Evolutionary conservation across 2,888 invertebrate species (phyloP), one percentile per base, ranked within the genome.

Genomic region (Parnassius smintheus): DNA sequence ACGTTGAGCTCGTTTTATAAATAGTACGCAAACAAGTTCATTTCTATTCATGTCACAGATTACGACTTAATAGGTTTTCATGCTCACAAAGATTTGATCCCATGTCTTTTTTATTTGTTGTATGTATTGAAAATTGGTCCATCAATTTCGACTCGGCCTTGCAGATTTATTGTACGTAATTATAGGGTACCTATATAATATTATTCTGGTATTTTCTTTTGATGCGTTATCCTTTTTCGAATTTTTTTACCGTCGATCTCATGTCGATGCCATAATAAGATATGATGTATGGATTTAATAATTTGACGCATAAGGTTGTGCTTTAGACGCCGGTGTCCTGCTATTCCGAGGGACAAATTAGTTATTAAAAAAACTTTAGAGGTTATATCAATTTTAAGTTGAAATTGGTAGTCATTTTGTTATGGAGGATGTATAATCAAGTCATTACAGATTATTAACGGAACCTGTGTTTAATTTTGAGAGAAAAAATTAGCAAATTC

Each of bases 81-180:
- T 67, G 64, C 67, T 67, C 66, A 70, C 67, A 67, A 62, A 73
- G 71, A 73, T 75, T 70, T 65, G 69, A 70, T 71, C 66, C 52
- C 57, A 57, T 65, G 64, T 71, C 67, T 65, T 70, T 70, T 73
- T 72, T 74, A 75, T 41, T 72, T 70, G 12, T 45, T 71, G 42
- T 42, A 41, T 57, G 66, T 73, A 77, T 80, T 73, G 74, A 72
- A 78, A 76, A 79, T 79, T 72, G 75, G 72, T 72, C 71, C 71
- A 65, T 76, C 71, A 70, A 66, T 64, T 64, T 68, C 68, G 65
- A 66, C 59, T 72, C 66, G 65, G 67, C 64, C 70, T 69, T 71
- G 80, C 80, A 72, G 75, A 84, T 82, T 86, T 84, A 86, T 86
- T 75, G 80, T 72, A 68, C 75, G 76, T 88, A 88, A 88, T 88